Evolutionary conservation across 1,140 invertebrate species (phyloP), one percentile per base, ranked within the genome.

Genomic region (Caenorhabditis tropicalis): DNA sequence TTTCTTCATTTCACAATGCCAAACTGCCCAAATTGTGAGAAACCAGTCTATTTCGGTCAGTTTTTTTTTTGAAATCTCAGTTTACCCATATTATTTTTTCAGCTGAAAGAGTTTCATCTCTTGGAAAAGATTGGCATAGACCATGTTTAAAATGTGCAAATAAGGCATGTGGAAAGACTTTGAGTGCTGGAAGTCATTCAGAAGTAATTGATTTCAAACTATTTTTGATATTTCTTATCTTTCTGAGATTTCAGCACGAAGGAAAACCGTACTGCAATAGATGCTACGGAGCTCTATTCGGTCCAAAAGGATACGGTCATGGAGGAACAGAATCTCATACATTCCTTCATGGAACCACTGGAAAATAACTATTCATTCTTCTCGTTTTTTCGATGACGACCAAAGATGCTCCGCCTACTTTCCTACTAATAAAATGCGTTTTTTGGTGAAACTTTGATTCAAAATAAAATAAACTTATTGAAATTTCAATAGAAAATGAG

Each of bases 91-190:
- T 4, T 19, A 53, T 53, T 65, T 60, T 94, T 93, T 82, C 90
- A 96, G 96, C 95, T 89, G 96, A 96, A 93, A 93, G 95, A 88
- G 96, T 96, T 92, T 95, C 96, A 90, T 96, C 95, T 5, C 91
- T 96, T 58, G 96, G 96, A 27, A 96, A 96, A 91, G 95, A 96
- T 90, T 97, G 96, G 95, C 96, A 96, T 93, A 94, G 95, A 60
- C 95, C 95, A 91, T 96, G 96, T 93, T 93, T 97, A 86, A 93
- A 94, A 83, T 97, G 96, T 92, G 94, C 95, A 89, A 96, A 96
- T 81, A 82, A 88, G n/a, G 82, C 58, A 92, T 97, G 96, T 92
- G 95, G 95, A 7, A 96, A 96, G 92, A 93, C 95, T n/a, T 92
- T 97, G 48, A 94, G 96, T 91, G 94, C 95, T 83, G 96, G 96